Percentiles rank a stretch among this genome's conserved stretches.
Evolutionary conservation across 2,888 invertebrate genomes (phyloP).

Genomic region (Uloborus plumipes): DNA sequence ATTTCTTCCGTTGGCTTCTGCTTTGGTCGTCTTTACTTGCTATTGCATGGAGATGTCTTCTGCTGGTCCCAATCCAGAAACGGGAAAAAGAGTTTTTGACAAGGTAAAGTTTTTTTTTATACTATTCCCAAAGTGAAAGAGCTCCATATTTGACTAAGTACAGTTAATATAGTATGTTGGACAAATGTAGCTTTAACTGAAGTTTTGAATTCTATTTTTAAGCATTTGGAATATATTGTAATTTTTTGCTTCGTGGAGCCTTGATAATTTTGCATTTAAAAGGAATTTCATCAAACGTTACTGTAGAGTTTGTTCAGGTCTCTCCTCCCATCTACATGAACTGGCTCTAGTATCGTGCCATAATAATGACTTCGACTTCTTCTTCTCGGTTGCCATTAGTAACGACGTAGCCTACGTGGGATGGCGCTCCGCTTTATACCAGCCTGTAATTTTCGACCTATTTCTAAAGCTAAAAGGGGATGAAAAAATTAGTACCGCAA

Average conservation of each 20-base stretch:
- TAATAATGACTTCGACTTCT: too few species aligned
- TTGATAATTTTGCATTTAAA: background rate
- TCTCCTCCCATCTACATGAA: too few species aligned
- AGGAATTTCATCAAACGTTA: too few species aligned
- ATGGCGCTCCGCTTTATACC: too few species aligned
- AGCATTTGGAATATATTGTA: background rate
- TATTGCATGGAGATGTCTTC: constrained; percentile 13
- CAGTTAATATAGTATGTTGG: background rate
- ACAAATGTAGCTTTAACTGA: background rate
- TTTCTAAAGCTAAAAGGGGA: too few species aligned
- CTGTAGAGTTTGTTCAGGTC: too few species aligned
- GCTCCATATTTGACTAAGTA: background rate
- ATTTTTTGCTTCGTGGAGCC: background rate
- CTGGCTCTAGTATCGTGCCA: too few species aligned
- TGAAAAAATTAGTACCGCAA: too few species aligned
- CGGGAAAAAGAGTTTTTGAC: constrained; percentile 69
- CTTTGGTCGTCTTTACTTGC: background rate
- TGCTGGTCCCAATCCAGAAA: constrained; percentile 81
- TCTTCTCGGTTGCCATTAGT: too few species aligned
- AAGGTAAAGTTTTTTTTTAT: constrained; percentile 67
- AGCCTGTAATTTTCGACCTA: too few species aligned
- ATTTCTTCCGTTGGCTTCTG: background rate
- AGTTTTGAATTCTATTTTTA: background rate
- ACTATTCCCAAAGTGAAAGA: too few species aligned
- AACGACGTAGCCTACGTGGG: too few species aligned